Evolutionary conservation across 2,888 invertebrate species (phyloP).

Genomic region (Podabrus alpinus): DNA sequence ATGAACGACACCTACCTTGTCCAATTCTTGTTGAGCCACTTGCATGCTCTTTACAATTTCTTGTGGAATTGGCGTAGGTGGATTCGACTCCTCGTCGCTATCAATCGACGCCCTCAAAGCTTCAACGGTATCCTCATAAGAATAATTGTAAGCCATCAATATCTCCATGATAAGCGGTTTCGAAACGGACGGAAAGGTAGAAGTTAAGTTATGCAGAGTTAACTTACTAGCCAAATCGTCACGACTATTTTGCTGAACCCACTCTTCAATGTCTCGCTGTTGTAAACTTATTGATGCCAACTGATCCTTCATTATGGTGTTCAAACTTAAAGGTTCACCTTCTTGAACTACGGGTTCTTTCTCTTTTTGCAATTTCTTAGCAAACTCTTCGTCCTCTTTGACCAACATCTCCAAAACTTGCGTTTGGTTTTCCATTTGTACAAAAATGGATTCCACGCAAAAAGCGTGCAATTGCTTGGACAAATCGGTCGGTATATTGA

Average conservation of each 20-base stretch:
- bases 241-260: conserved; percentile 47
- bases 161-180: conserved; percentile 68
- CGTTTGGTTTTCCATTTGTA: conserved; percentile 67
- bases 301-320: conserved; percentile 64
- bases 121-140: conserved; percentile 70
- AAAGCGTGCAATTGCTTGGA: conserved; percentile 71
- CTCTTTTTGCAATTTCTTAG: conserved; percentile 61
- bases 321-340: conserved; percentile 26
- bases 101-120: conserved; percentile 60
- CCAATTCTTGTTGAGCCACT: conserved; percentile 53
- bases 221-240: conserved; percentile 72
- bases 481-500: conserved; percentile 68
- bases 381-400: conserved; percentile 71
- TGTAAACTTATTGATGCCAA: conserved; percentile 45
- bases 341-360: conserved; percentile 45
- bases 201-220: conserved; percentile 70
- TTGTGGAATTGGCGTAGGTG: conserved; percentile 54
- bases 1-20: conserved; percentile 50
- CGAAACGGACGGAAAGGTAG: conserved; percentile 72
- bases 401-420: conserved; percentile 61
- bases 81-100: conserved; percentile 39
- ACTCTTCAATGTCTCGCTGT: conserved; percentile 39
- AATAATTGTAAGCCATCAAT: conserved; percentile 69
- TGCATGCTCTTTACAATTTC: conserved; percentile 55
- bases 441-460: conserved; percentile 72